Evolutionary conservation across 1,140 invertebrate species (phyloP).

Genomic region (Lerema accius): DNA sequence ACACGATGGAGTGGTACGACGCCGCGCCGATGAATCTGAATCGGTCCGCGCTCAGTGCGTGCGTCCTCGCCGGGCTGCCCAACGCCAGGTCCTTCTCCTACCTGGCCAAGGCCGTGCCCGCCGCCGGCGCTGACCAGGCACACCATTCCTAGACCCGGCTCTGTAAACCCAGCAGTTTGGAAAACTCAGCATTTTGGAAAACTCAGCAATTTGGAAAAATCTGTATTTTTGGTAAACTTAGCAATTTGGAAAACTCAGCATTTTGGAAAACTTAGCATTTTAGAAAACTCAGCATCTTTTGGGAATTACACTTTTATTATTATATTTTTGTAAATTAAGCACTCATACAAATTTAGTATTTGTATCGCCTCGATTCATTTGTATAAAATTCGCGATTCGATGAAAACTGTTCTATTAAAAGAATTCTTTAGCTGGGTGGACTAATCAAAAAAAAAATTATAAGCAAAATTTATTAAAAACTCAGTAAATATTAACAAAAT

Average conservation of each 20-base stretch:
- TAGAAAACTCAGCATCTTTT: not conserved
- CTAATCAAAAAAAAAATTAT: too few relatives aligned
- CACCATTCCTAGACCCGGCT: slow-evolving; percentile 48
- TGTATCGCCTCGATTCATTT: too few relatives aligned
- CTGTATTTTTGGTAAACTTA: not conserved
- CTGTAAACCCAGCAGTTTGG: not conserved
- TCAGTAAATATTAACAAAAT: too few relatives aligned
- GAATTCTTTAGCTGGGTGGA: too few relatives aligned
- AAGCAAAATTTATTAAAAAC: too few relatives aligned
- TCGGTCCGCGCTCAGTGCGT: slow-evolving; percentile 86
- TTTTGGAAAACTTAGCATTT: not conserved
- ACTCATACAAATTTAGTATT: too few relatives aligned
- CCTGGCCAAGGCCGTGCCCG: slow-evolving; percentile 72
- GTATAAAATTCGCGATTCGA: too few relatives aligned
- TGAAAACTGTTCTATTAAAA: too few relatives aligned
- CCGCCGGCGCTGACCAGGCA: slow-evolving; percentile 71
- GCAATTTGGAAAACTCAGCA: not conserved
- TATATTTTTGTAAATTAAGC: not conserved
- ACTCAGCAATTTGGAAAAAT: not conserved
- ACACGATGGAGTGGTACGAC: slow-evolving; percentile 87
- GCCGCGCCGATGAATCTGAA: slow-evolving; percentile 88
- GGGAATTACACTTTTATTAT: too few relatives aligned
- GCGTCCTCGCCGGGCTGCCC: slow-evolving; percentile 83
- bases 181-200: not conserved
- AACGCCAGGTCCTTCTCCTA: slow-evolving; percentile 84